Evolutionary conservation across 2,888 invertebrate species (phyloP), one percentile per base, ranked within the genome.

Genomic region (Lissonota sp.): DNA sequence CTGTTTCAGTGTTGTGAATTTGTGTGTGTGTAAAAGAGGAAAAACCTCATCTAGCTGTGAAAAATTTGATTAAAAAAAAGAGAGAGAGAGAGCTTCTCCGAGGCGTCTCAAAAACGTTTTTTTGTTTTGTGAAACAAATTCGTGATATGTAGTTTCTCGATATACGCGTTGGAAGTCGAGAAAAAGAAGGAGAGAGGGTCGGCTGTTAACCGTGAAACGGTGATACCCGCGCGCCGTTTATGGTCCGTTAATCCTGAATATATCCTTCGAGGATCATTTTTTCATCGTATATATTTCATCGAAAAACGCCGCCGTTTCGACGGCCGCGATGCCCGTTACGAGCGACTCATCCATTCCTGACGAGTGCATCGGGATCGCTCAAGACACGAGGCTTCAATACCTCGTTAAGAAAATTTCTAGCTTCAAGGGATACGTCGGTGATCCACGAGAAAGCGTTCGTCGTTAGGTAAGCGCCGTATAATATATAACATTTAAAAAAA

Each of bases 281-380:
- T 67, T 10, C 58, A 53, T 55, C 63, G 63, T 44, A n/a, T n/a
- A n/a, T n/a, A 44, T 53, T 62, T 63, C 63, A 42, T 53, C 53
- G 69, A 67, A 51, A n/a, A 44, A 78, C 74, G 66, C 58, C 75
- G 82, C 82, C 82, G 82, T 82, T 70, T 79, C 67, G 62, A 72
- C 87, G 87, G 87, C 84, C 88, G 89, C 89, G 84, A 89, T 89
- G 90, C 87, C 84, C 88, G 86, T 87, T 86, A 85, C 87, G 86
- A 83, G 84, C 83, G 84, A 80, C 81, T 79, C 71, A 77, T 84
- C 75, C 77, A 82, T 83, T 87, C 84, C 85, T 85, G 83, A 86
- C 84, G 85, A 86, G 73, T 82, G 79, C 84, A 85, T 85, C 80
- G 82, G 84, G 75, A 84, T 71, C 72, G 77, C 77, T 71, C 70